phyloP scores from a whole-genome alignment of 2,113 vertebrate genomes.

The Prunella fulvescens region DNA sequence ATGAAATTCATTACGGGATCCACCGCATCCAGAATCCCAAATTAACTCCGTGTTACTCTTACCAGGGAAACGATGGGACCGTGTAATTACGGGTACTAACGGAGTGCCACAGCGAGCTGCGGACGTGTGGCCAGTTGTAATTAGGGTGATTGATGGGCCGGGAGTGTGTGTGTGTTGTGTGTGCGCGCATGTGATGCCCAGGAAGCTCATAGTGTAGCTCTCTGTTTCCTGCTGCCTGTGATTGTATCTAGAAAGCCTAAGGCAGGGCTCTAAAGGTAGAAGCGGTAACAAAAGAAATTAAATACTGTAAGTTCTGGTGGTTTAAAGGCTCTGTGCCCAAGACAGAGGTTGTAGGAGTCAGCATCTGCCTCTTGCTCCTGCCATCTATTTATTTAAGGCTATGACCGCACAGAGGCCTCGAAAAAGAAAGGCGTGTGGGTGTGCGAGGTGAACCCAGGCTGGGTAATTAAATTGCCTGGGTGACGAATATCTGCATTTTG shows the following conservation, averaged over 20 bases:
- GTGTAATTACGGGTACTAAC: neutral
- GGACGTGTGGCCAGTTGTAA: neutral
- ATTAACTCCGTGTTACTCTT: neutral
- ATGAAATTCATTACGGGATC: neutral
- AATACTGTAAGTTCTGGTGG: neutral
- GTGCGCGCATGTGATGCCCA: neutral
- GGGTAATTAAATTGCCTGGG: neutral
- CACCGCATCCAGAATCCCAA: neutral
- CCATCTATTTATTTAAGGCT: neutral
- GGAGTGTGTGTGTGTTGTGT: neutral
- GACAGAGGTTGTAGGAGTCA: conserved; percentile 3
- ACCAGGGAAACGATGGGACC: neutral
- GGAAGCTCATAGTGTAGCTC: conserved; percentile 39
- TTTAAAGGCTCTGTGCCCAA: conserved; percentile 3
- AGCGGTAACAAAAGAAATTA: conserved; percentile 42
- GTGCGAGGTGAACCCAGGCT: neutral
- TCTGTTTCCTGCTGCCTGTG: conserved; percentile 36
- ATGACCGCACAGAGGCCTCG: neutral
- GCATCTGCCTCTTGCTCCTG: neutral
- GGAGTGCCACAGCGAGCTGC: neutral
- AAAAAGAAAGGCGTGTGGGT: conserved; percentile 5
- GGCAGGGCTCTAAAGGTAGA: conserved; percentile 35
- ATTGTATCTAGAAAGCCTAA: conserved; percentile 50
- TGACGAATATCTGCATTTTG: neutral
- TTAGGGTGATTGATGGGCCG: conserved; percentile 43